Evolutionary conservation across 2,888 invertebrate species (phyloP).

Genomic region (Magallana nippona): DNA sequence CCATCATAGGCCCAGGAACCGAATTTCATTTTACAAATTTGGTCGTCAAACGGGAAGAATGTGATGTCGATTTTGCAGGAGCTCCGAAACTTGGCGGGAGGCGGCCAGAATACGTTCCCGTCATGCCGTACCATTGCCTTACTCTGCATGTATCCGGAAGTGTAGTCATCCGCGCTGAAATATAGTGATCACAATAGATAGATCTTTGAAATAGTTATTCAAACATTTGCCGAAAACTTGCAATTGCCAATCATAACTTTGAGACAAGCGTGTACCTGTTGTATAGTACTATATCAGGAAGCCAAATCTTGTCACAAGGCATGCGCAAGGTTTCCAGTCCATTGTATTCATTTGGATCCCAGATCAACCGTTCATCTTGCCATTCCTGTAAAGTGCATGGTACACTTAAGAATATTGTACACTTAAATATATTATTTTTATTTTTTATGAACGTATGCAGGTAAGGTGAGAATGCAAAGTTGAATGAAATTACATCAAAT

Average conservation of each 20-base stretch:
- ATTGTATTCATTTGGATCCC: slow-evolving; percentile 86
- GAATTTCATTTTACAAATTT: slow-evolving; percentile 82
- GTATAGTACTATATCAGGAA: slow-evolving; percentile 82
- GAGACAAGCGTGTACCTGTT: slow-evolving; percentile 82
- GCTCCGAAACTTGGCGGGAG: slow-evolving; percentile 83
- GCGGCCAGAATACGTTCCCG: slow-evolving; percentile 83
- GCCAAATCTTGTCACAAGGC: slow-evolving; percentile 86
- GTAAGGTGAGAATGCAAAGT: no score
- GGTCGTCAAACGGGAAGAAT: slow-evolving; percentile 83
- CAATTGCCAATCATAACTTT: no score
- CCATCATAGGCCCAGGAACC: slow-evolving; percentile 83
- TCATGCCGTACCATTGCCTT: slow-evolving; percentile 82
- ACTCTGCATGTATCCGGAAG: slow-evolving; percentile 83
- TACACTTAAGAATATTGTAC: no score
- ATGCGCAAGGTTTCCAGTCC: slow-evolving; percentile 84
- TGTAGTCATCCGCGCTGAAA: slow-evolving; percentile 83
- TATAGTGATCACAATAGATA: neutral
- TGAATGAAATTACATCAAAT: no score
- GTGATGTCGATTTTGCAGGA: slow-evolving; percentile 83
- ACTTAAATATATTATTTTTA: no score
- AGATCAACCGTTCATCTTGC: slow-evolving; percentile 86
- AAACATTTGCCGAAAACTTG: no score
- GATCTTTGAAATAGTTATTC: neutral
- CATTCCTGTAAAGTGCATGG: slow-evolving; percentile 81
- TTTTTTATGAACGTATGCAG: no score